Base-by-base conservation (phyloP, 1,140 invertebrate species). In the Zaprionus gabonicus region DNA sequence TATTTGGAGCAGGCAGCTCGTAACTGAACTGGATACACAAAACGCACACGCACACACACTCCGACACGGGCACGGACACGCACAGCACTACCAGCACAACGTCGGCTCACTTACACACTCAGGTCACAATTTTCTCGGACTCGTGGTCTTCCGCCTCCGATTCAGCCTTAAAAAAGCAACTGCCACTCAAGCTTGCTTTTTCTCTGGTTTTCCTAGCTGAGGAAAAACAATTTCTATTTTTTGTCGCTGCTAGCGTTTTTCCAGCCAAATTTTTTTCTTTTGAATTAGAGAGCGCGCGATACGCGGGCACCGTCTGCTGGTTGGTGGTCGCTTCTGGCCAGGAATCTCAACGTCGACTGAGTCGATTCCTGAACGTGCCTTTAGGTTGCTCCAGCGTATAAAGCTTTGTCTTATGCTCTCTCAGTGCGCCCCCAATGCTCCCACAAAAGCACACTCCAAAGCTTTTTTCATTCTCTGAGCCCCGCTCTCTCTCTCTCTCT, bases 261-360 rank as follows among this genome's bases (percentile, higher is more conserved):
- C 77, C 83, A 86, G 80, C 73, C 71, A 49, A 77, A 51, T 70
- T 66, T 65, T 79, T 82, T 81, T 69, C 9, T 73, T 57, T 46
- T 17, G 6, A 17, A 17, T 46, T 46, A n/a, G 41, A 17, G 41
- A 78, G 59, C 78, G 64, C 84, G 68, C 75, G 58, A 17, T 17
- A 53, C 73, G 73, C 67, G 68, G 17, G 27, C 53, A 46, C 36
- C 34, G 64, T 53, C 41, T 55, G 60, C 59, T 63, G 31, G 31
- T 34, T 49, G 67, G 69, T 64, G 67, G 71, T 70, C 66, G 78
- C 71, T 81, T 81, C 78, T 73, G 81, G 84, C 81, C 84, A 87
- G 84, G 84, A 87, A 81, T 88, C 84, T 87, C 81, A 84, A 81
- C 55, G 65, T 88, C 64, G 58, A 87, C 84, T 87, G 76, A 87